Percentiles rank a stretch among this genome's conserved stretches.
Evolutionary conservation across 1,140 invertebrate species (phyloP).

Genomic region (Mylabris phalerata): DNA sequence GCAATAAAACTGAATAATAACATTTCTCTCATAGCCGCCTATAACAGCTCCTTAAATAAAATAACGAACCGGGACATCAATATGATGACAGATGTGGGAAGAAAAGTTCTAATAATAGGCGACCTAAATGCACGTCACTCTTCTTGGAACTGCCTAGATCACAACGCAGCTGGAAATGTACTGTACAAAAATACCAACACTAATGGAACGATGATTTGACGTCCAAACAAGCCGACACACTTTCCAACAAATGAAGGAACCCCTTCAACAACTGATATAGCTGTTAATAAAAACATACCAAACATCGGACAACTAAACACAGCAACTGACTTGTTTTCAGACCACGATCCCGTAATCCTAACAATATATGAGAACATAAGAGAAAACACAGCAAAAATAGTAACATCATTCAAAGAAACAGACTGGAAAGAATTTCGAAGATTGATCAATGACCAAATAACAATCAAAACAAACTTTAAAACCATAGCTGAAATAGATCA

Average conservation of each 20-base stretch:
- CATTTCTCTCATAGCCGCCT: no score
- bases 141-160: no score
- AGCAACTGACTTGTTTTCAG: neutral
- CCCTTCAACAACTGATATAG: slow-evolving; percentile 1
- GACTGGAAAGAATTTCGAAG: neutral
- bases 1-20: no score
- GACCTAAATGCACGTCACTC: no score
- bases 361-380: neutral
- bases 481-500: neutral
- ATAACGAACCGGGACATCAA: no score
- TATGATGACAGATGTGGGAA: no score
- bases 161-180: no score
- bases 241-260: neutral
- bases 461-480: neutral
- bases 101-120: no score
- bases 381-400: neutral
- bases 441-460: neutral
- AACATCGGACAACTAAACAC: neutral
- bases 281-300: neutral
- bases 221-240: neutral
- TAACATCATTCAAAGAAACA: neutral
- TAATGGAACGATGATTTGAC: no score
- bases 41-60: no score
- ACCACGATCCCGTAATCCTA: neutral
- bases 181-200: no score